Percentiles rank a stretch among this genome's conserved stretches.
phyloP scores from a whole-genome alignment of 2,888 invertebrate species.

The Dryadula phaetusa region DNA sequence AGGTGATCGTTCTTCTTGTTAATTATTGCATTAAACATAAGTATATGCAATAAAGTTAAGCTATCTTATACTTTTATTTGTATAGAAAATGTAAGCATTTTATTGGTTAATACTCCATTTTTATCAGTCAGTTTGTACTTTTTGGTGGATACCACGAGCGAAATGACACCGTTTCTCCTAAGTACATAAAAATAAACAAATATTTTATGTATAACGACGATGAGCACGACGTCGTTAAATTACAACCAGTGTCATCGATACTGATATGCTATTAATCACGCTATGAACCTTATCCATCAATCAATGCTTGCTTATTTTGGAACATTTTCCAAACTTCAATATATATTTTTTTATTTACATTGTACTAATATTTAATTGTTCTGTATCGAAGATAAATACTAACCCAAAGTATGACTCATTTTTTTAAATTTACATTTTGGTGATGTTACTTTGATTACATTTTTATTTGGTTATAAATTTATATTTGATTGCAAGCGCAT shows the following conservation, averaged over 20 bases:
- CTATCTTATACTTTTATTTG: too few species aligned
- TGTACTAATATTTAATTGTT: conserved; percentile 13
- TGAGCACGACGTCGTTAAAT: conserved; percentile 53
- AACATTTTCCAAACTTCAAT: conserved; percentile 26
- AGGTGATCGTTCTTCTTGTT: conserved; percentile 23
- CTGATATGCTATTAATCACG: conserved; percentile 68
- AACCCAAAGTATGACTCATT: neutral
- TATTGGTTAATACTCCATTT: too few species aligned
- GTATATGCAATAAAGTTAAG: too few species aligned
- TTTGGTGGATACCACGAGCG: too few species aligned
- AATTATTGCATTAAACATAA: neutral
- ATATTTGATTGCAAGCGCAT: conserved; percentile 1
- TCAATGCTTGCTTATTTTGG: conserved; percentile 42
- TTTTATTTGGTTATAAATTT: conserved; percentile 13
- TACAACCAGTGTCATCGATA: conserved; percentile 67
- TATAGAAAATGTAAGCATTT: too few species aligned
- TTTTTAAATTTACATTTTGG: neutral
- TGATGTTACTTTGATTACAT: conserved; percentile 11
- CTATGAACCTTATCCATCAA: conserved; percentile 50
- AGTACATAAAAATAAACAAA: neutral
- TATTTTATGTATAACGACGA: conserved; percentile 28
- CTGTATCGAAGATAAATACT: conserved; percentile 1
- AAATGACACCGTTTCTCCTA: neutral
- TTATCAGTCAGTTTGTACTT: too few species aligned
- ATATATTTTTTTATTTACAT: neutral